Percentiles rank a stretch among this genome's conserved stretches.
Evolutionary conservation across 2,888 invertebrate species (phyloP).

Genomic region (Barypeithes pellucidus): DNA sequence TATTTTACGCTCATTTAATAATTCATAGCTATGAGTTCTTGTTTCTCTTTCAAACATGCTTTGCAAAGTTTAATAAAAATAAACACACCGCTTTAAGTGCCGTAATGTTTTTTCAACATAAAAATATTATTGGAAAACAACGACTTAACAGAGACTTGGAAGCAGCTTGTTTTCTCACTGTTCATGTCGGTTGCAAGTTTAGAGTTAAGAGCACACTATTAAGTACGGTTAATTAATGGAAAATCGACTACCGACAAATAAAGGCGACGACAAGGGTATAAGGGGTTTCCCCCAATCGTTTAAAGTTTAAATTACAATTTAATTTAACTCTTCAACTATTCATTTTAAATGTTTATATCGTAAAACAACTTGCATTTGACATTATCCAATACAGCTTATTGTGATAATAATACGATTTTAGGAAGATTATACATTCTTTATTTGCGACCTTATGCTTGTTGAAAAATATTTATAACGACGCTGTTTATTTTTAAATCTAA

Average conservation of each 20-base stretch:
- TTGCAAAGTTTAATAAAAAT: conserved; percentile 26
- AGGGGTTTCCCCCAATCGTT: conserved; percentile 23
- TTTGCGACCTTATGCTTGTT: no score
- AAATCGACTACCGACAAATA: conserved; percentile 46
- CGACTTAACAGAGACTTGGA: conserved; percentile 31
- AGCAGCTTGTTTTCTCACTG: conserved; percentile 45
- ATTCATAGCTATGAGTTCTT: neutral
- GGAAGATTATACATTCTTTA: no score
- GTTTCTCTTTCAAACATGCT: neutral
- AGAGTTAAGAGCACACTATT: conserved; percentile 49
- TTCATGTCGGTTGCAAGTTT: conserved; percentile 46
- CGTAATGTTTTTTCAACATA: conserved; percentile 23
- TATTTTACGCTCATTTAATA: neutral
- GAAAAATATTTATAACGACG: no score
- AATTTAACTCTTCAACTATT: no score
- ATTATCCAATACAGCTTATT: no score
- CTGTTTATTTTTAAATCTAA: no score
- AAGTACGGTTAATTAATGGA: conserved; percentile 49
- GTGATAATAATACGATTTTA: no score
- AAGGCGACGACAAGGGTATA: conserved; percentile 30
- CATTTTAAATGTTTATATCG: no score
- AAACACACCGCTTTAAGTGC: conserved; percentile 8
- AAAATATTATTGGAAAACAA: conserved; percentile 33
- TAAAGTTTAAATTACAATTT: conserved; percentile 31
- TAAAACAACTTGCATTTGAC: no score